phyloP scores from a whole-genome alignment of 2,113 vertebrate genomes.

The Antechinus flavipes region DNA sequence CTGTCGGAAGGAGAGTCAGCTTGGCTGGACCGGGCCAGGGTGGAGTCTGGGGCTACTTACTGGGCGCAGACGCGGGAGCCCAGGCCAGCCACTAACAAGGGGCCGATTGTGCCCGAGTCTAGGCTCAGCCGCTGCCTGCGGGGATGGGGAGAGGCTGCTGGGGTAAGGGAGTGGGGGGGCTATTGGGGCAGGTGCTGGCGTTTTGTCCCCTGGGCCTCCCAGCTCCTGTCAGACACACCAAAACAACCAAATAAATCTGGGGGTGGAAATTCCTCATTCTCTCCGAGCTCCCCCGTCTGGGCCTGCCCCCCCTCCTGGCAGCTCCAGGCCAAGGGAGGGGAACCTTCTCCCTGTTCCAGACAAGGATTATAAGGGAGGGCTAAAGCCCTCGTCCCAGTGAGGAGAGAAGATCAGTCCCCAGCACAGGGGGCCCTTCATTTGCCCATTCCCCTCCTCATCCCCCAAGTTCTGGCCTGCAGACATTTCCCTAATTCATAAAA shows the following conservation, averaged over 20 bases:
- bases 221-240: conserved; percentile 59
- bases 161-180: conserved; percentile 5
- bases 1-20: not conserved
- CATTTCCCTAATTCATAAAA: not conserved
- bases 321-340: conserved; percentile 27
- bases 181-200: conserved; percentile 60
- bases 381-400: not conserved
- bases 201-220: conserved; percentile 20
- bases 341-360: not conserved
- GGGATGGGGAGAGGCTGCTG: conserved; percentile 4
- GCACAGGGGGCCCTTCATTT: not conserved
- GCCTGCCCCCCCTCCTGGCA: conserved; percentile 50
- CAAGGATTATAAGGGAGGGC: not conserved
- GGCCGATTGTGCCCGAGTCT: not conserved
- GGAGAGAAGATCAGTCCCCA: not conserved
- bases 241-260: conserved; percentile 78
- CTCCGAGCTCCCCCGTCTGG: conserved; percentile 58
- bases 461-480: not conserved
- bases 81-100: not conserved
- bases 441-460: not conserved
- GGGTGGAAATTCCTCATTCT: conserved; percentile 72
- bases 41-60: not conserved
- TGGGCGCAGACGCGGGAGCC: not conserved
- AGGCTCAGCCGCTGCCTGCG: not conserved
- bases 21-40: not conserved